Conservation (phyloP, 2,888 invertebrate genomes). For the Acheta domesticus region DNA sequence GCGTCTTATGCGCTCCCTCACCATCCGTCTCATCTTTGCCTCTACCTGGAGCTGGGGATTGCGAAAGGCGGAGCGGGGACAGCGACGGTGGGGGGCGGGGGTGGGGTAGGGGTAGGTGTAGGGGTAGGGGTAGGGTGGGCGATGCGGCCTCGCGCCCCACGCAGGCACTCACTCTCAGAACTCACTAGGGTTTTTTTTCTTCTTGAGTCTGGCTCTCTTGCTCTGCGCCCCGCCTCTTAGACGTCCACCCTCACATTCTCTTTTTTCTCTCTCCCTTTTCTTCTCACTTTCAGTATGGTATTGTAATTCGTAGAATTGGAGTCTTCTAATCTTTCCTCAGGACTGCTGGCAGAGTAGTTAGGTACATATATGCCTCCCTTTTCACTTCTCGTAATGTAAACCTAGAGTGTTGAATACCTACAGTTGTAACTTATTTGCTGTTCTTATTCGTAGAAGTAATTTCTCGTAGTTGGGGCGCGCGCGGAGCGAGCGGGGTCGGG, state of each 20-base stretch:
- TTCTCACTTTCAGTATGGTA: neutral
- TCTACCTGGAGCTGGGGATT: no score
- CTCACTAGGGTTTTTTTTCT: conserved; percentile 1
- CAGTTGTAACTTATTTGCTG: neutral
- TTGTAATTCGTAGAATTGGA: neutral
- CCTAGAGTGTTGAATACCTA: neutral
- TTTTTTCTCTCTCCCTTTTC: neutral
- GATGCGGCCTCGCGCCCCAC: neutral
- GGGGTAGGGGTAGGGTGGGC: neutral
- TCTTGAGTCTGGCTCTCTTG: neutral
- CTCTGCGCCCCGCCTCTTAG: conserved; percentile 5
- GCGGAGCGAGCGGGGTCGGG: neutral
- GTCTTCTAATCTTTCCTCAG: conserved; percentile 9
- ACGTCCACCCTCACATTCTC: neutral
- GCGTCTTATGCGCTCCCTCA: no score
- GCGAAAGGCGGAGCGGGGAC: no score
- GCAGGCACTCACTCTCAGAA: neutral
- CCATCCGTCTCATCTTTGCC: no score
- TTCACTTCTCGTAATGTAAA: neutral
- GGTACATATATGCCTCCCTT: neutral
- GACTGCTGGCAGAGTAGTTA: neutral
- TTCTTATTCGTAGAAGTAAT: neutral
- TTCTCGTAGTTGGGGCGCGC: neutral
- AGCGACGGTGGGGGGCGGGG: no score
- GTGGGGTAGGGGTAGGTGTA: no score